Base-by-base conservation (phyloP, 1,140 invertebrate genomes). In the Drosophila ambigua region DNA sequence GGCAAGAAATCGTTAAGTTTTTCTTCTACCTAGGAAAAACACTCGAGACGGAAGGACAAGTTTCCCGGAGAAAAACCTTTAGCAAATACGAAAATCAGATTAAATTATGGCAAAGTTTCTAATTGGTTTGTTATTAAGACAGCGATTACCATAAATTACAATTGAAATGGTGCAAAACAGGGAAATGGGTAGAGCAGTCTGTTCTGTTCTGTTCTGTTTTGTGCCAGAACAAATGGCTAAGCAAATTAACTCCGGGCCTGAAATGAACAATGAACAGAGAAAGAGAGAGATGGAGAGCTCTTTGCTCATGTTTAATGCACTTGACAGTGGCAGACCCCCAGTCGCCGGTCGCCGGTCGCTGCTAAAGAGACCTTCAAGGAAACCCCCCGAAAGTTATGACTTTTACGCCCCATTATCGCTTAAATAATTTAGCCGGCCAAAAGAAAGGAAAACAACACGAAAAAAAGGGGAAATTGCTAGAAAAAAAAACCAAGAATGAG, bases 391-490 rank as follows among this genome's bases (percentile, higher is more conserved):
- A 83, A 88, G 76, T 83, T 85, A 88, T 72, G 83, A 78, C 61
- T 75, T 79, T 89, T 67, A 88, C 71, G 79, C 63, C 57, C 84
- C 84, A 85, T 88, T 85, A 85, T 87, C 79, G 69, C 79, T 75
- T 89, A 48, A 89, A 85, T 80, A 85, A 83, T 83, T 83, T 80
- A 83, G 77, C 75, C 71, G 39, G 52, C 57, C 66, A 61, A 39
- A 23, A 52, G 48, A 66, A 15, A 59, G 49, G 41, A 54, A 58
- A 58, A 44, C 31, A 39, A 39, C 11, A 39, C 11, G 11, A 13
- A 39, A 31, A 28, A 53, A 66, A 58, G 66, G 58, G 48, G 46
- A 77, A 59, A 77, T 64, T 48, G 43, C 66, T 41, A 65, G 39
- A 59, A 66, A 65, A 46, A 53, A 60, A 80, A 66, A 28, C 9